Evolutionary conservation across 2,888 invertebrate genomes (phyloP), one percentile per base, ranked within the genome.

Genomic region (Trimorus sp.): DNA sequence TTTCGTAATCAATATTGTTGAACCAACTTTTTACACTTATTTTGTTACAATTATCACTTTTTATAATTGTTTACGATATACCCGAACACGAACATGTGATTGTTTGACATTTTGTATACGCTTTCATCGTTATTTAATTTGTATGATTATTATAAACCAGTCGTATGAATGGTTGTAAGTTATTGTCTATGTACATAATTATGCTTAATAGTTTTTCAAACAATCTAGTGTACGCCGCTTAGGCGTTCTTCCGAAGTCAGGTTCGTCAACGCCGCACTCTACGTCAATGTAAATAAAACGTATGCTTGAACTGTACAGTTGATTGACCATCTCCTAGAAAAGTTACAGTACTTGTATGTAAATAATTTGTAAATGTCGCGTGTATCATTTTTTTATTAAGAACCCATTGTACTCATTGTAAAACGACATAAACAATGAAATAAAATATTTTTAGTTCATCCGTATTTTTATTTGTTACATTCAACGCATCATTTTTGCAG

Each of bases 331-430:
- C 26, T 16, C 14, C 9, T 16, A 59, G 0, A 51, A 56, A n/a
- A 38, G 56, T 15, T 37, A 68, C 68, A 75, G 59, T 37, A 75
- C 53, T 75, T 75, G 2, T 26, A 26, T 75, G 75, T 75, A 75
- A 53, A 75, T 75, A 75, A 53, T 75, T 68, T 75, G 66, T 75
- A 75, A 53, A 75, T 75, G 75, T 75, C 65, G 48, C 26, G 26
- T 70, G 70, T 70, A 75, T 60, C 11, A 66, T 59, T 75, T 75
- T n/a, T 66, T 75, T 75, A 75, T 60, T 75, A 75, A 75, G 26
- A 26, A 26, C 26, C 26, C 26, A 26, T 26, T 26, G 26, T 26
- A 26, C 26, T 4, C 26, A 26, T 26, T 26, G 26, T 75, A 75
- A 75, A 75, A 75, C 0, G 0, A 7, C 11, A 12, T 65, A 2